Percentiles rank a stretch among this genome's conserved stretches.
These are phyloP conservation scores for Cardiocondyla obscurior DNA, from an alignment of 1,140 invertebrate genomes.

Conservation along the genomic window DNA sequence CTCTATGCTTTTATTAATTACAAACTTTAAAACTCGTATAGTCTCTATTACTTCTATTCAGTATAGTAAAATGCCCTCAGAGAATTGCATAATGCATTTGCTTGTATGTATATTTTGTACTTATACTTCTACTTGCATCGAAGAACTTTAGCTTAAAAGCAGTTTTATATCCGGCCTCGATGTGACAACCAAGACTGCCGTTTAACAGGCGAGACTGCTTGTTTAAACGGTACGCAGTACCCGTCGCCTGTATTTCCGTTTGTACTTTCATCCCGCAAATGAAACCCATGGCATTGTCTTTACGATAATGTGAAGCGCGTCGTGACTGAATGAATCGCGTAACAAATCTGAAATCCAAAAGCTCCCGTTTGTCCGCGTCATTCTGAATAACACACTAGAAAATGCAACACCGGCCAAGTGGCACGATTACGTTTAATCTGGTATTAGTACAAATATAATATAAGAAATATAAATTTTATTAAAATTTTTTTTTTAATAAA, in stretches of 20 bases:
- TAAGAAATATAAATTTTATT: not conserved
- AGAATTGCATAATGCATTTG: not conserved
- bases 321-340: not conserved
- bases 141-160: not conserved
- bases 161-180: constrained; percentile 9
- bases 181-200: not conserved
- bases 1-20: not conserved
- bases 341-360: constrained; percentile 22
- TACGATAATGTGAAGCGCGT: not conserved
- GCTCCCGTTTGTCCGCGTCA: constrained; percentile 6
- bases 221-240: not conserved
- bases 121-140: not conserved
- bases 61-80: no score
- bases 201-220: not conserved
- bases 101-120: not conserved
- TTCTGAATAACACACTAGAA: not conserved
- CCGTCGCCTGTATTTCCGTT: constrained; percentile 8
- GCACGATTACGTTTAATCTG: not conserved
- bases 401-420: not conserved
- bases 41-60: no score
- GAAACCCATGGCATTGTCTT: not conserved
- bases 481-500: not conserved
- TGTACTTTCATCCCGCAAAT: constrained; percentile 17
- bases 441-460: no score
- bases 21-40: no score